These are phyloP conservation scores for Alfaro cultratus DNA, from an alignment of 2,797 vertebrate genomes.

Conservation along the genomic window DNA sequence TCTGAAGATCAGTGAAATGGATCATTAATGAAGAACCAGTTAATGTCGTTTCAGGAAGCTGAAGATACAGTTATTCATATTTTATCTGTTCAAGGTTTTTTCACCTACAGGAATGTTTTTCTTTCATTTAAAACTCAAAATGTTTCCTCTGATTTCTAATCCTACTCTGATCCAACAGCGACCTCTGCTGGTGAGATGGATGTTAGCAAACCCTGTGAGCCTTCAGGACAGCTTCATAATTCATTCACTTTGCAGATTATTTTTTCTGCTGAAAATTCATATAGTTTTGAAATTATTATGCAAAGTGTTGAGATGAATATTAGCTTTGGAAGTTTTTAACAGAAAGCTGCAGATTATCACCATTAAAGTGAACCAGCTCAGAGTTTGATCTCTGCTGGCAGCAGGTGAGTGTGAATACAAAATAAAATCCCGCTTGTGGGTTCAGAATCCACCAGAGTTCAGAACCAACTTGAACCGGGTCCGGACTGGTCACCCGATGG, in stretches of 20 bases:
- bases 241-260: background rate
- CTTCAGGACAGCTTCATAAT: background rate
- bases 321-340: background rate
- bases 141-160: background rate
- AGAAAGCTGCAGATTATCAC: background rate
- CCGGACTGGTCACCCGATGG: too few species aligned
- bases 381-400: background rate
- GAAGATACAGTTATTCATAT: background rate
- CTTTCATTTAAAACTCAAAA: background rate
- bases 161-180: background rate
- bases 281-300: background rate
- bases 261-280: background rate
- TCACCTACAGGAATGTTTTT: background rate
- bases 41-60: background rate
- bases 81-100: background rate
- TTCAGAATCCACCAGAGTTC: background rate
- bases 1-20: background rate
- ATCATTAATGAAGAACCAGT: background rate
- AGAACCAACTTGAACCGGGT: background rate
- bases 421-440: background rate
- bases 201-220: background rate
- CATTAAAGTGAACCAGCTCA: background rate
- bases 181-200: constrained; percentile 32
- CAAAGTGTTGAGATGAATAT: background rate
- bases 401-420: background rate